Evolutionary conservation across 2,113 vertebrate genomes (phyloP).

Genomic region (Connochaetes taurinus): DNA sequence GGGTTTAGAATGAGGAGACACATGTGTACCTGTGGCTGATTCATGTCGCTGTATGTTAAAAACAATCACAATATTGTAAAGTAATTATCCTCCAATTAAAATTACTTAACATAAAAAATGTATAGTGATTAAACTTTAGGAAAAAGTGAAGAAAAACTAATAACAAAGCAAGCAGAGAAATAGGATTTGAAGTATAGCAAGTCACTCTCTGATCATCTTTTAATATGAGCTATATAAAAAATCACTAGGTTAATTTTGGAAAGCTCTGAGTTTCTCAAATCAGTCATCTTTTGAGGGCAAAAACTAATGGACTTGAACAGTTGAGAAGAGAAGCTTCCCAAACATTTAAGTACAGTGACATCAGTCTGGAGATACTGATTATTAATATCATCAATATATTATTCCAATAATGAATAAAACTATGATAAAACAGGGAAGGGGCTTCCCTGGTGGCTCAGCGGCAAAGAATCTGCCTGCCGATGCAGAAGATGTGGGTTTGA

Average conservation of each 20-base stretch:
- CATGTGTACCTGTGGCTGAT: background rate
- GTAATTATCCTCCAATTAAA: background rate
- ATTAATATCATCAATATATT: background rate
- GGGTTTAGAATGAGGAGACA: background rate
- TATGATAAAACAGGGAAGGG: background rate
- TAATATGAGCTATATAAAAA: background rate
- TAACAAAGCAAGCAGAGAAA: background rate
- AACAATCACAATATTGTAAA: background rate
- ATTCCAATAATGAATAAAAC: background rate
- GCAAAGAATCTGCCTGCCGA: background rate
- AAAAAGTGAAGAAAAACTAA: background rate
- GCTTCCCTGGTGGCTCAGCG: background rate
- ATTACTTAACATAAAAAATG: background rate
- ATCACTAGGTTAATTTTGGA: background rate
- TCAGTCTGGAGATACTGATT: background rate
- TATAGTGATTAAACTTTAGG: background rate
- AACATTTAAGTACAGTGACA: background rate
- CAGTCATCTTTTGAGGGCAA: background rate
- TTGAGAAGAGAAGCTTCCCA: background rate
- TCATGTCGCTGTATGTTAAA: background rate
- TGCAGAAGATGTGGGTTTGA: background rate
- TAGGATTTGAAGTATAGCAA: background rate
- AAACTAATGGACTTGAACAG: background rate
- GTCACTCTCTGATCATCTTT: background rate
- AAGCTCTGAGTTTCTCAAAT: conserved; percentile 22